phyloP scores from a whole-genome alignment of 2,888 invertebrate genomes.

The Drepana falcataria region DNA sequence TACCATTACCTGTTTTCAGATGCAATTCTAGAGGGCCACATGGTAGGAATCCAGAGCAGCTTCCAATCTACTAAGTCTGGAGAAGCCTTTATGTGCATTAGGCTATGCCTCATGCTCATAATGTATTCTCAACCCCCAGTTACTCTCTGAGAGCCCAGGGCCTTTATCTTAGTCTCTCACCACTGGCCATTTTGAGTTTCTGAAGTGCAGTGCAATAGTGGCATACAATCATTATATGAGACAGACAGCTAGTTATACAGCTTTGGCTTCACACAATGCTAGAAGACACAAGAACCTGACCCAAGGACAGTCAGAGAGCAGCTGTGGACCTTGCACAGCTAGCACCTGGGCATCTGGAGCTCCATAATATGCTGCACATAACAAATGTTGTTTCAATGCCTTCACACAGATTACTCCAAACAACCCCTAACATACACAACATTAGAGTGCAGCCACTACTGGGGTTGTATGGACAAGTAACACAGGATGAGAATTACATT shows the following conservation, averaged over 20 bases:
- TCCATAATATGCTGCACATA: slow-evolving; percentile 49
- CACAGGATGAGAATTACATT: too few relatives aligned
- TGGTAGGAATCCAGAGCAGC: slow-evolving; percentile 55
- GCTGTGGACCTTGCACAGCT: slow-evolving; percentile 51
- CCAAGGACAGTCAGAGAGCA: slow-evolving; percentile 54
- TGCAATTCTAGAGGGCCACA: slow-evolving; percentile 60
- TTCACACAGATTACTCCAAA: not conserved
- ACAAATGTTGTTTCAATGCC: slow-evolving; percentile 34
- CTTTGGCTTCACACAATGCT: slow-evolving; percentile 37
- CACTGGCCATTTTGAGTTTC: slow-evolving; percentile 23
- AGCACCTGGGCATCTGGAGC: slow-evolving; percentile 43
- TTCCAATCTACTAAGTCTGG: slow-evolving; percentile 65
- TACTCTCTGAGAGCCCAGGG: slow-evolving; percentile 53
- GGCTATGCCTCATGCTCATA: slow-evolving; percentile 53
- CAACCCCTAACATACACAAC: too few relatives aligned
- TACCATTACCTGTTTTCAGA: slow-evolving; percentile 19
- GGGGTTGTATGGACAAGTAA: too few relatives aligned
- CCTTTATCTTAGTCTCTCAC: slow-evolving; percentile 32
- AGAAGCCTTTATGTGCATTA: slow-evolving; percentile 67
- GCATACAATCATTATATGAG: slow-evolving; percentile 36
- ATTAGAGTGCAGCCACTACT: too few relatives aligned
- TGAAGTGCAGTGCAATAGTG: slow-evolving; percentile 33
- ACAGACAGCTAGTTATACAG: slow-evolving; percentile 17
- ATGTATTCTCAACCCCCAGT: slow-evolving; percentile 56
- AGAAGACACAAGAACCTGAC: slow-evolving; percentile 28